Evolutionary conservation across 2,888 invertebrate genomes (phyloP), one percentile per base, ranked within the genome.

Genomic region (Sicus ferrugineus): DNA sequence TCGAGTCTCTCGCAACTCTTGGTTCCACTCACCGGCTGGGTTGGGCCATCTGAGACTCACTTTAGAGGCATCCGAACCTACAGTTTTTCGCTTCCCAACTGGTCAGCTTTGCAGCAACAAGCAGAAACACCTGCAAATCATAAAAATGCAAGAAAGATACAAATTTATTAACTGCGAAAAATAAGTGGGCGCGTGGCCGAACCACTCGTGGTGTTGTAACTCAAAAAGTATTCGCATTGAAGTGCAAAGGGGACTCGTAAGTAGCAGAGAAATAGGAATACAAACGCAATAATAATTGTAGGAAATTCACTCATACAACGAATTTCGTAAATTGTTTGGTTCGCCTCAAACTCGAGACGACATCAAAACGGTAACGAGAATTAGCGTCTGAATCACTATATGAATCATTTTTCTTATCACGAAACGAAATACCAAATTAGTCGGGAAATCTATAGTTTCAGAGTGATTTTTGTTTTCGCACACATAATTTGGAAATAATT

Each of bases 121-220:
- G 14, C 9, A 28, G 46, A 9, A 62, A 62, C 42, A 62, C 42
- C 62, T 46, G 46, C 46, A 62, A 46, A 42, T 21, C 14, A 31
- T 52, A 21, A 50, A 64, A 52, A 14, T 11, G 23, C 34, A 34
- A 64, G 3, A 9, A 31, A 52, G 11, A 31, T 30, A 30, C 26
- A 56, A n/a, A 30, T 26, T 19, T 2, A 26, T 3, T 16, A 56
- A 56, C 14, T 28, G n/a, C 30, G 11, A 30, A 30, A 50, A 31
- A 30, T 42, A 23, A 34, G 48, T n/a, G 9, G 52, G 66, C 61
- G 59, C 50, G 34, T 67, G 67, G 61, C 59, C 61, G 28, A 58
- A 66, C 56, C 42, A 38, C 66, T 26, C 42, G 46, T 46, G 38
- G 4, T 4, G 19, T 16, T 6, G 56, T 58, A 56, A 66, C 46